Percentiles rank a stretch among this genome's conserved stretches.
Evolutionary conservation across 1,140 invertebrate genomes (phyloP).

Genomic region (Pogonomyrmex barbatus): DNA sequence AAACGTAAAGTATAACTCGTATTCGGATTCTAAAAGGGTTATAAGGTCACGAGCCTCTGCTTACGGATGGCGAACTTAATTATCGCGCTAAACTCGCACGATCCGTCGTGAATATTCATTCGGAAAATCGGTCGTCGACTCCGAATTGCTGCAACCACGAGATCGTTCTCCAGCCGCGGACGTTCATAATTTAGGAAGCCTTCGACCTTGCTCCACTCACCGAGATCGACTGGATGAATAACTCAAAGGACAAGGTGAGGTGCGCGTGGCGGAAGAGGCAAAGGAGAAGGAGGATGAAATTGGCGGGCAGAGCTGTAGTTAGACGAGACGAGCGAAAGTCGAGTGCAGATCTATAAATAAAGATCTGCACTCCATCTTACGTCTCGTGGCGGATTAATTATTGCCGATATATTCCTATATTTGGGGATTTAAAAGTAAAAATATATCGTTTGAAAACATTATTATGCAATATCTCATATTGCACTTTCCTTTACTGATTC

Average conservation of each 20-base stretch:
- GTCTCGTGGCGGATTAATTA: neutral
- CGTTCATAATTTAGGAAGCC: conserved; percentile 82
- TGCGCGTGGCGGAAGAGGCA: neutral
- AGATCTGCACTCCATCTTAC: too few relatives aligned
- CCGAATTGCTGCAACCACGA: conserved; percentile 11
- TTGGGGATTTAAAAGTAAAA: conserved; percentile 11
- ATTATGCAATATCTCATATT: neutral
- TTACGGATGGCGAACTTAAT: conserved; percentile 47
- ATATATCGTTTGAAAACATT: neutral
- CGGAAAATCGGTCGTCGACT: conserved; percentile 64
- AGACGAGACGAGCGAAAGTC: neutral
- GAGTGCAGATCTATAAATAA: neutral
- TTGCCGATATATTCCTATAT: neutral
- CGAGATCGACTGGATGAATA: conserved; percentile 84
- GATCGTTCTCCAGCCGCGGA: conserved; percentile 47
- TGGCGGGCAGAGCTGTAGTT: neutral
- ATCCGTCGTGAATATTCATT: conserved; percentile 67
- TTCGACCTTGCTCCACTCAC: conserved; percentile 84
- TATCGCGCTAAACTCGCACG: conserved; percentile 10
- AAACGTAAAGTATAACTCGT: conserved; percentile 16
- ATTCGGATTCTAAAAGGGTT: conserved; percentile 28
- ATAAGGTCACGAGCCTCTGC: conserved; percentile 33
- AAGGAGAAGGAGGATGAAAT: conserved; percentile 47
- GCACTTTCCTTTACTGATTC: neutral
- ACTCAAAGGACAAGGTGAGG: conserved; percentile 71